A percentile compares a stretch with the other conserved stretches of the same genome.
Conservation (phyloP, 2,113 vertebrate species). For the Casuarius casuarius region DNA sequence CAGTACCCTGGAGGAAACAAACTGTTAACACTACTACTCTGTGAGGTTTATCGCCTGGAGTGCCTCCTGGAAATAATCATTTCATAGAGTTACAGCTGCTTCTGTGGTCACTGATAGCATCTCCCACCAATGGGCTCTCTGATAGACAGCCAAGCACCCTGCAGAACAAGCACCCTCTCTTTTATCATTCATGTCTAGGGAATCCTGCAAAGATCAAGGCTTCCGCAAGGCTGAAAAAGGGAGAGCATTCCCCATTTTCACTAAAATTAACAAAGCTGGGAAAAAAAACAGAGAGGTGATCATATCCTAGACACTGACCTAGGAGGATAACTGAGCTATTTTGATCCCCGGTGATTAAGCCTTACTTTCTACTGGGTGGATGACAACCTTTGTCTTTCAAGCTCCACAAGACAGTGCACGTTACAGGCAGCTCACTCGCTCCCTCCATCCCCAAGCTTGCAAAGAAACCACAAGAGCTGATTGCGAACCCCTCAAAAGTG, state of each 20-base stretch:
- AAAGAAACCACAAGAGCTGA: background rate
- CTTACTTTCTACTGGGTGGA: background rate
- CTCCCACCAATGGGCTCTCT: background rate
- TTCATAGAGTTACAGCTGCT: background rate
- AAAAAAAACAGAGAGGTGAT: background rate
- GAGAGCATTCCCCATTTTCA: background rate
- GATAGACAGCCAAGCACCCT: background rate
- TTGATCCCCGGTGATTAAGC: background rate
- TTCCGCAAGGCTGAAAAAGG: background rate
- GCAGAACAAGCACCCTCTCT: background rate
- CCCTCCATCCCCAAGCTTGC: background rate
- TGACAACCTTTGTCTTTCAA: background rate
- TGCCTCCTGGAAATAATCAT: background rate
- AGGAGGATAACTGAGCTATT: background rate
- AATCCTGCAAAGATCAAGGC: background rate
- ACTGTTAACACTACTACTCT: background rate
- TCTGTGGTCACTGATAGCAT: background rate
- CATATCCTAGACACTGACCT: background rate
- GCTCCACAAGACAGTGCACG: background rate
- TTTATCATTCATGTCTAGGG: background rate
- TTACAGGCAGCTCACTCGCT: background rate
- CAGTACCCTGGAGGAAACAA: background rate
- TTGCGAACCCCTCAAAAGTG: background rate
- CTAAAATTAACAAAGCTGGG: background rate
- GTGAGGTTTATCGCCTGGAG: background rate